Base-by-base conservation (phyloP, 2,888 invertebrate genomes). In the Torymus aiolomorphi region DNA sequence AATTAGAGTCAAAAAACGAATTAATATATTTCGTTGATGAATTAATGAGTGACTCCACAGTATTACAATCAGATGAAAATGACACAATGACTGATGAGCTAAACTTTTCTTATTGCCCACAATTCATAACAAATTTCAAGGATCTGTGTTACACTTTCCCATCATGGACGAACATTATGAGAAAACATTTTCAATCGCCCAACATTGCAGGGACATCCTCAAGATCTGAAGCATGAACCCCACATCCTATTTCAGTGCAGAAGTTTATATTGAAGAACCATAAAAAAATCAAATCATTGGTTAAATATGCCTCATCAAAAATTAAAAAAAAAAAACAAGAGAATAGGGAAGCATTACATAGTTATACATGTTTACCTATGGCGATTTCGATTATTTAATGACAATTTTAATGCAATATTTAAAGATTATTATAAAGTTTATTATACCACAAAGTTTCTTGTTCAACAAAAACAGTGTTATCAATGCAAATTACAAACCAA, bases 91-190 rank as follows among this genome's bases (percentile, higher is more conserved):
- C 71, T 31, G 71, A 71, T 4, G 13, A 57, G 4, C 18, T 51
- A 42, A 71, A 71, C 42, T 49, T 42, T n/a, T 12, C n/a, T 51
- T 61, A 72, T 57, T 72, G 72, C 20, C 72, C 72, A 4, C 59
- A 24, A 20, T 57, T 71, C 2, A 57, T 20, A 11, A 31, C 57
- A 31, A 31, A 71, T 31, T 71, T 71, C 13, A 59, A 49, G 18
- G 13, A 20, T 49, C 12, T 71, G 14, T 49, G 56, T 24, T 49
- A 57, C 14, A 42, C 42, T 1, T 81, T 78, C 62, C 59, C 67
- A 11, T 14, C 78, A 5, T 81, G 78, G 72, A 78, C 76, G 57
- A 81, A 81, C 31, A 69, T 81, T 5, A 81, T 78, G 78, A 62
- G 31, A 12, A 20, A 52, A 0, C 14, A 78, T 57, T 81, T 81